A percentile compares a stretch with the other conserved stretches of the same genome.
Conservation (phyloP, 2,888 invertebrate species). For the Miltochrista miniata region DNA sequence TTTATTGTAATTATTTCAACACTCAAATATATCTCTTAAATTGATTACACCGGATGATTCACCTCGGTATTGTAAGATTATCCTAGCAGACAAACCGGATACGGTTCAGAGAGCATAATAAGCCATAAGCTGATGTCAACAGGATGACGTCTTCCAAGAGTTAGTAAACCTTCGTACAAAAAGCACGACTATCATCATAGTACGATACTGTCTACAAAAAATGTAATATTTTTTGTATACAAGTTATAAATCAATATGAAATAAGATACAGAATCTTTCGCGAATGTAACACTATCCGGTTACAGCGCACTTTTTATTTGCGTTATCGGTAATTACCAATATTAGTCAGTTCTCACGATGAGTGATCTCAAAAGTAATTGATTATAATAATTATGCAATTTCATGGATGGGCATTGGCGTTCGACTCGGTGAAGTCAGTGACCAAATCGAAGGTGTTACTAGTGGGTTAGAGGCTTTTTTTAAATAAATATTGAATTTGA, state of each 20-base stretch:
- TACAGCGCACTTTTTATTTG: background rate
- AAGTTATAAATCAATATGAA: slow-evolving; percentile 27
- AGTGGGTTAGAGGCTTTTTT: background rate
- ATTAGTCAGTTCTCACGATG: background rate
- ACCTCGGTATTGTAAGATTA: slow-evolving; percentile 45
- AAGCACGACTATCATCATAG: slow-evolving; percentile 47
- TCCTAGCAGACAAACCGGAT: slow-evolving; percentile 63
- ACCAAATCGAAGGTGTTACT: background rate
- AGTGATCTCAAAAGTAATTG: background rate
- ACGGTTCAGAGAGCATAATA: slow-evolving; percentile 55
- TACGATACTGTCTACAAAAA: slow-evolving; percentile 33
- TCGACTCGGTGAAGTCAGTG: background rate
- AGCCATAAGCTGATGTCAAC: slow-evolving; percentile 71
- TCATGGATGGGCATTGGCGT: background rate
- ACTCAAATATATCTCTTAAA: slow-evolving; percentile 33
- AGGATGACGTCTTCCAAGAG: slow-evolving; percentile 60
- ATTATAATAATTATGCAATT: background rate
- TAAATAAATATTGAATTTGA: background rate
- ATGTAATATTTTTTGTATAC: slow-evolving; percentile 14
- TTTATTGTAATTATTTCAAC: slow-evolving; percentile 5
- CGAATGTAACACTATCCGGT: background rate
- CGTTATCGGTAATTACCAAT: background rate
- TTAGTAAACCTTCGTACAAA: slow-evolving; percentile 40
- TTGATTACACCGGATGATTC: slow-evolving; percentile 50
- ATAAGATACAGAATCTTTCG: background rate